Conservation (phyloP, 2,888 invertebrate genomes). For the Hemicrepidius hirtus region DNA sequence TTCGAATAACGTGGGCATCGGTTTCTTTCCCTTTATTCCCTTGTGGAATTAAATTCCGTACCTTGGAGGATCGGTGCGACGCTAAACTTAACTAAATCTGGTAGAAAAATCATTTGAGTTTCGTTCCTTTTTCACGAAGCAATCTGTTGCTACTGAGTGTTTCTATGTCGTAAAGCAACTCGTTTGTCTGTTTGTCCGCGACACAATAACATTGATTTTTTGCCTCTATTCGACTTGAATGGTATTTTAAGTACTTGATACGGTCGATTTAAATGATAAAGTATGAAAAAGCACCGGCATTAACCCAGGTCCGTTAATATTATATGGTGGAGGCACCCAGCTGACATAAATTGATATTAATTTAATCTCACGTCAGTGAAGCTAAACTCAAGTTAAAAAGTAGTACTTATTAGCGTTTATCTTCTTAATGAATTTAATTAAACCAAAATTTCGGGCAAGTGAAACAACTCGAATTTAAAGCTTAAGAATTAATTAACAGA, state of each 20-base stretch:
- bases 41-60: conserved; percentile 51
- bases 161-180: neutral
- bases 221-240: neutral
- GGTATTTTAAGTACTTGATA: conserved; percentile 1
- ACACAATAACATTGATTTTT: neutral
- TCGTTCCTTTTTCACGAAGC: conserved; percentile 8
- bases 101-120: conserved; percentile 31
- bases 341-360: conserved; percentile 35
- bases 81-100: conserved; percentile 41
- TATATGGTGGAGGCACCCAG: conserved; percentile 23
- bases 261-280: conserved; percentile 8
- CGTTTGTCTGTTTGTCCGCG: neutral
- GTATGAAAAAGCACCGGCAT: conserved; percentile 11
- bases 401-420: conserved; percentile 31
- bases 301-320: conserved; percentile 12
- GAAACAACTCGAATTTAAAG: conserved; percentile 22
- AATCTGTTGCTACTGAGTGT: neutral
- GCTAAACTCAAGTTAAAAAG: conserved; percentile 24
- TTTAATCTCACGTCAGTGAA: conserved; percentile 23
- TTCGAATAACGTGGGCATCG: conserved; percentile 64
- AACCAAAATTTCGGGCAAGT: conserved; percentile 13
- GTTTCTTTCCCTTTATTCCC: conserved; percentile 62
- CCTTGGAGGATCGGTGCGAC: conserved; percentile 34
- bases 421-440: conserved; percentile 30
- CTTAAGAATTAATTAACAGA: conserved; percentile 39